Conservation (phyloP, 2,888 invertebrate genomes). For the Petrolisthes manimaculis region DNA sequence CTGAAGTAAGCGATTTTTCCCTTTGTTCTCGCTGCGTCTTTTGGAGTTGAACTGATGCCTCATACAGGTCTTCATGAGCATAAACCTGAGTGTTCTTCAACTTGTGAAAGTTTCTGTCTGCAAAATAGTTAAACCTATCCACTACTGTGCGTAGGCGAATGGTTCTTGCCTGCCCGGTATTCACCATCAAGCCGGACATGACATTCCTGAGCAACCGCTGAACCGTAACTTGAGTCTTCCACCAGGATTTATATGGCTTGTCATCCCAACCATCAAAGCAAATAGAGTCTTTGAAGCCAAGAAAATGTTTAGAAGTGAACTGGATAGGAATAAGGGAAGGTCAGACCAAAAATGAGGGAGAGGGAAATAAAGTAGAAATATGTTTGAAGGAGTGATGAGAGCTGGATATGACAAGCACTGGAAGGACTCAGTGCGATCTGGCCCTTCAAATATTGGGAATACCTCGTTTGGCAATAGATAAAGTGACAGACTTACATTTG, state of each 20-base stretch:
- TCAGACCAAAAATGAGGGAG: no score
- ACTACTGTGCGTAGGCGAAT: background rate
- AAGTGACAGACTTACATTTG: no score
- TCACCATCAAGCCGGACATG: background rate
- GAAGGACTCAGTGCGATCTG: no score
- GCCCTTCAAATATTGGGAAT: no score
- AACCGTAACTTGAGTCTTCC: background rate
- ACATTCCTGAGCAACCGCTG: background rate
- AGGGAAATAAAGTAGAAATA: no score
- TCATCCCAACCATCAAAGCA: constrained; percentile 2
- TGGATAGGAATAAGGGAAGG: no score
- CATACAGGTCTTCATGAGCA: background rate
- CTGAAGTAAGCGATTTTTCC: background rate
- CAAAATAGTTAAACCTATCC: background rate
- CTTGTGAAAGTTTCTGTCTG: background rate
- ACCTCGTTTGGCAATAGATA: no score
- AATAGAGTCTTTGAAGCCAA: background rate
- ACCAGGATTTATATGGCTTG: background rate
- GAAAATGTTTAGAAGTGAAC: no score
- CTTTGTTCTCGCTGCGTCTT: background rate
- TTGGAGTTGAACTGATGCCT: background rate
- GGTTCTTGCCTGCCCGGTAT: background rate
- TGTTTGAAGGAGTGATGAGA: no score
- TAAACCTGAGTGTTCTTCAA: background rate
- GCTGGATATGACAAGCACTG: no score